Base-by-base conservation (phyloP, 2,888 invertebrate species). In the Xestia rhomboidea region DNA sequence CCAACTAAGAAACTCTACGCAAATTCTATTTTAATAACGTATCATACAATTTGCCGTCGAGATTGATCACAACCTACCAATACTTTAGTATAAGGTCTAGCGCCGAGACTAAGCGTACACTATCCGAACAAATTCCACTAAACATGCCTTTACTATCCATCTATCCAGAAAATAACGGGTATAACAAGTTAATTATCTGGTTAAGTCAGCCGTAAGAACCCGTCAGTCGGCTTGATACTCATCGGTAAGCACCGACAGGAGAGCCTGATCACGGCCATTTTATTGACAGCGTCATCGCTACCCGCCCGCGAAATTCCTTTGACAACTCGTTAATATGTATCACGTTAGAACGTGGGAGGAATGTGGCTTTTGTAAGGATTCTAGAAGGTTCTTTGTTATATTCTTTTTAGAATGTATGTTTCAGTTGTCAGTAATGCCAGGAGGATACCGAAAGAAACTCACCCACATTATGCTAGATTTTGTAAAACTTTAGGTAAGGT, bases 141-240 rank as follows among this genome's bases (percentile, higher is more conserved):
- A 71, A 49, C 68, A 68, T 57, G 41, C 71, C 51, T 82, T 74
- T 75, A 54, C 49, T 49, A 44, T 66, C 44, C 63, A 83, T 51
- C 69, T 46, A 82, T n/a, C 62, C 67, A 63, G 77, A 83, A 86
- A 83, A 82, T 82, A 82, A 73, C 60, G 66, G 73, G 21, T 68
- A 51, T 84, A 76, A 67, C 79, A 68, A 79, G 74, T 76, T 84
- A 83, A 87, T 88, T 88, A 88, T 84, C 67, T 21, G 38, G 79
- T 74, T 63, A 68, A 62, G 68, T 72, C 87, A 84, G 70, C 76
- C 77, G 73, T 72, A 76, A 66, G 38, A 11, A 49, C 27, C 68
- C 41, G 79, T 83, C 83, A 75, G 79, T 38, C 70, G 62, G 73
- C 13, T 64, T 57, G 57, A 21, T 60, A 30, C 70, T 66, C 78